phyloP scores from a whole-genome alignment of 2,888 invertebrate species.

The Drosophila emarginata region DNA sequence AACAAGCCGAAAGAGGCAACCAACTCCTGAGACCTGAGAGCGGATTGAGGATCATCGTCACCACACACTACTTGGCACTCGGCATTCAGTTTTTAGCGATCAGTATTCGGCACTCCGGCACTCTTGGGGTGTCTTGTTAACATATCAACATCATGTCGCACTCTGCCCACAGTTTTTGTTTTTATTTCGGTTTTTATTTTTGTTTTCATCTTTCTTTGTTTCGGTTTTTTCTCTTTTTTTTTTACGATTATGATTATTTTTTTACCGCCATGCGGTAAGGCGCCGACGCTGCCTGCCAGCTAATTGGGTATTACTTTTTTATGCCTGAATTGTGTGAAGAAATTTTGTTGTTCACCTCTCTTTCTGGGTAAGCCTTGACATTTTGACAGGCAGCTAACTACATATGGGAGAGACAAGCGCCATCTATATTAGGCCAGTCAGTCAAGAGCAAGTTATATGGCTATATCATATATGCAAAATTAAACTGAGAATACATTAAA shows the following conservation, averaged over 20 bases:
- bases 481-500: neutral
- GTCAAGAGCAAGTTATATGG: neutral
- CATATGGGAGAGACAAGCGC: neutral
- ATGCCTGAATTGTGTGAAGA: conserved; percentile 77
- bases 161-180: conserved; percentile 48
- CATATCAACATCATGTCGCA: conserved; percentile 79
- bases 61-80: conserved; percentile 58
- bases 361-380: conserved; percentile 46
- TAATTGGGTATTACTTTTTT: conserved; percentile 76
- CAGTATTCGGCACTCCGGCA: conserved; percentile 68
- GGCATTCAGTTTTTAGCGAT: conserved; percentile 44
- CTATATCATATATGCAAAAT: neutral
- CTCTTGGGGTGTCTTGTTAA: conserved; percentile 78
- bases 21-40: conserved; percentile 34
- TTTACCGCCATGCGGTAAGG: conserved; percentile 64
- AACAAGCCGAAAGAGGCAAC: conserved; percentile 6
- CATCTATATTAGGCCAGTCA: neutral
- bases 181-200: conserved; percentile 29
- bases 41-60: conserved; percentile 40
- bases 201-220: neutral
- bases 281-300: conserved; percentile 63
- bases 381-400: conserved; percentile 25
- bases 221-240: conserved; percentile 45
- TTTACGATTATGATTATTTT: conserved; percentile 74
- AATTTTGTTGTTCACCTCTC: conserved; percentile 65